phyloP scores from a whole-genome alignment of 2,113 vertebrate species.

The Alectura lathami region DNA sequence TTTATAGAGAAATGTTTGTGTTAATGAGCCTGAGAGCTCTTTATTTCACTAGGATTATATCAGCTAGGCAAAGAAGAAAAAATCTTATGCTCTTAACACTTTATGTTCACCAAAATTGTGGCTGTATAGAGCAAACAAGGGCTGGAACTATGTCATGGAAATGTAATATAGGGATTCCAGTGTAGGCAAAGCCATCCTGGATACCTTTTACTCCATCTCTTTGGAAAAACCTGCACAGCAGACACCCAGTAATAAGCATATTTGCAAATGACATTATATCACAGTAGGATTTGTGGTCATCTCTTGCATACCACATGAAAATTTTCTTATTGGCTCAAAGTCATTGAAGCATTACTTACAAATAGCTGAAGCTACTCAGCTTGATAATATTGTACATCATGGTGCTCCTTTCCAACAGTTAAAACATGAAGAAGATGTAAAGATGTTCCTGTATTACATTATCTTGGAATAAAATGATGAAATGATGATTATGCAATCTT shows the following conservation, averaged over 20 bases:
- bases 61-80: not conserved
- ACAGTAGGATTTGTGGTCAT: not conserved
- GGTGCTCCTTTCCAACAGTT: not conserved
- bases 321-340: not conserved
- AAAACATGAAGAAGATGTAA: not conserved
- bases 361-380: not conserved
- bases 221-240: not conserved
- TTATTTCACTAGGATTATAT: not conserved
- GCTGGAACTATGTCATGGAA: not conserved
- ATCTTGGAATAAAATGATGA: not conserved
- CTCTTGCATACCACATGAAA: not conserved
- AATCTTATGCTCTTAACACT: not conserved
- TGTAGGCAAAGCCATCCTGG: not conserved
- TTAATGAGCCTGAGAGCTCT: conserved; percentile 9
- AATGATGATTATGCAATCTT: not conserved
- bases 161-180: not conserved
- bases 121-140: not conserved
- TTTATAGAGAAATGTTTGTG: conserved; percentile 23
- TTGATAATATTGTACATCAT: not conserved
- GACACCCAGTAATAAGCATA: rapidly evolving
- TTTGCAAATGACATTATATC: not conserved
- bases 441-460: not conserved
- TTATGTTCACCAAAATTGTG: not conserved
- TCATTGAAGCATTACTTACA: not conserved
- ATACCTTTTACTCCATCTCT: not conserved